A percentile compares a stretch with the other conserved stretches of the same genome.
Evolutionary conservation across 2,888 invertebrate genomes (phyloP).

Genomic region (Drosophila paracracens): DNA sequence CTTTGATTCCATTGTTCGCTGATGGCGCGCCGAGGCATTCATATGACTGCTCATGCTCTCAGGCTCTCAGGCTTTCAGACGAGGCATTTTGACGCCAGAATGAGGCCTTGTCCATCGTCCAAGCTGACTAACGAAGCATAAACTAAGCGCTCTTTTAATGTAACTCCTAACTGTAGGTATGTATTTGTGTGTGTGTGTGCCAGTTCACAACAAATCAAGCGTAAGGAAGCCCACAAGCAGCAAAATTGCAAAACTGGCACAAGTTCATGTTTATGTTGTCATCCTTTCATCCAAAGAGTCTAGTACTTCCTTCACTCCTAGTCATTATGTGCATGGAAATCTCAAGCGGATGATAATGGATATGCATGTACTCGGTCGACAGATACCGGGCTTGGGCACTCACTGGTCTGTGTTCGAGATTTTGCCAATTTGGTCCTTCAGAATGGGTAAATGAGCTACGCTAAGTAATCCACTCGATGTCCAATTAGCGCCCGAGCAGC

Average conservation of each 20-base stretch:
- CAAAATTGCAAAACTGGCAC: constrained; percentile 50
- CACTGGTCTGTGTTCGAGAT: constrained; percentile 39
- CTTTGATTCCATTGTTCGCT: constrained; percentile 42
- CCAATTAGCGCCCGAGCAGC: constrained; percentile 45
- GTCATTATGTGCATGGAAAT: constrained; percentile 30
- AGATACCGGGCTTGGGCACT: constrained; percentile 37
- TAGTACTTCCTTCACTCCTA: not conserved
- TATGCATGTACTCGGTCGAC: constrained; percentile 37
- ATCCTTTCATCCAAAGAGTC: constrained; percentile 8
- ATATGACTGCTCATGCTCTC: constrained; percentile 59
- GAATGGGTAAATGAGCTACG: constrained; percentile 24
- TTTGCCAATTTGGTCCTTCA: constrained; percentile 37
- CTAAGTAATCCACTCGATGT: constrained; percentile 53
- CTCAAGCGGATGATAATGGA: constrained; percentile 54
- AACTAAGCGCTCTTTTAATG: constrained; percentile 61
- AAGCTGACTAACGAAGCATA: constrained; percentile 65
- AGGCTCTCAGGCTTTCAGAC: constrained; percentile 10
- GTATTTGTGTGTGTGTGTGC: constrained; percentile 17
- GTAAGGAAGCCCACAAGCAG: constrained; percentile 67
- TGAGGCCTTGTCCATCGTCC: constrained; percentile 47
- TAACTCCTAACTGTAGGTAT: constrained; percentile 17
- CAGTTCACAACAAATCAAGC: constrained; percentile 72
- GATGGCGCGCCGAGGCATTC: constrained; percentile 51
- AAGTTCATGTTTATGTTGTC: constrained; percentile 53
- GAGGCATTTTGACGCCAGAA: constrained; percentile 69